phyloP scores from a whole-genome alignment of 2,113 vertebrate genomes.

The Cyprinodon variegatus region DNA sequence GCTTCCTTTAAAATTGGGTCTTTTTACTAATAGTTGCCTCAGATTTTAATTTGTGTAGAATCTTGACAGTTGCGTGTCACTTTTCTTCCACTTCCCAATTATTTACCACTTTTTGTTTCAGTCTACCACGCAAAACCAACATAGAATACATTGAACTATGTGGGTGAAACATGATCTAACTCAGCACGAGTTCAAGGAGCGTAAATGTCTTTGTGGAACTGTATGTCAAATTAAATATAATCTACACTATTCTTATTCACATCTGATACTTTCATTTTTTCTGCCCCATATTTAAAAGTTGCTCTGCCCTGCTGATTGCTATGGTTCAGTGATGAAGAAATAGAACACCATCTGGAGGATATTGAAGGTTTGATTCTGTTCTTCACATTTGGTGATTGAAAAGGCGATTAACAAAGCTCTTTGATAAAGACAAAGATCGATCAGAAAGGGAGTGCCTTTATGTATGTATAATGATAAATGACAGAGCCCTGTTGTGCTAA shows the following conservation, averaged over 20 bases:
- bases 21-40: no score
- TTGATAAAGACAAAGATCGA: constrained; percentile 31
- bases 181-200: no score
- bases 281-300: background rate
- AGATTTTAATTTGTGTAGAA: no score
- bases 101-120: no score
- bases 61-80: no score
- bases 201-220: no score
- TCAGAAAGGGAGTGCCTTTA: background rate
- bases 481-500: constrained; percentile 1
- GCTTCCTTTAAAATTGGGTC: no score
- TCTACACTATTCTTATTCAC: background rate
- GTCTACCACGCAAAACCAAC: no score
- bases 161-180: no score
- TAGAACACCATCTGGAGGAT: constrained; percentile 4
- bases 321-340: background rate
- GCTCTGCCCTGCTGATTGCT: background rate
- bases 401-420: constrained; percentile 11
- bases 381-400: constrained; percentile 23
- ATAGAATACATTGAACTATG: no score
- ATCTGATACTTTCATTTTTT: background rate
- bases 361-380: constrained; percentile 10
- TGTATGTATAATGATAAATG: background rate
- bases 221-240: no score
- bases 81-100: no score